Evolutionary conservation across 2,113 vertebrate genomes (phyloP).

Genomic region (Gasterosteus aculeatus): DNA sequence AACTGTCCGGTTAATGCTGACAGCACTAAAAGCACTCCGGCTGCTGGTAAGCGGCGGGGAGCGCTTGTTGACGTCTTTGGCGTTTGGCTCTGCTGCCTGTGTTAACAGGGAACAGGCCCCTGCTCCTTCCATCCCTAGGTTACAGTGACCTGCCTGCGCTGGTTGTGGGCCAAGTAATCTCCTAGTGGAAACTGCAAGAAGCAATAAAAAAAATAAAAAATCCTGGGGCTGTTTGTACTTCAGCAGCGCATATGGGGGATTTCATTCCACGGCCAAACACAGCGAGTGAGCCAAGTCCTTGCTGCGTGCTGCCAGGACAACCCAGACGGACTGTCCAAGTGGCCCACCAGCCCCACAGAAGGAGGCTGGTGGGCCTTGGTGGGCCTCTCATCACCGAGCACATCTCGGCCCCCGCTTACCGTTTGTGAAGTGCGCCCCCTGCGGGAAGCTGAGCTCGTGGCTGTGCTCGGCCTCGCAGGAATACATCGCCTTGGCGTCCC

Average conservation of each 20-base stretch:
- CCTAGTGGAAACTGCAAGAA: slow-evolving; percentile 63
- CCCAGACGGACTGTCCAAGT: neutral
- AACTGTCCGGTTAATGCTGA: neutral
- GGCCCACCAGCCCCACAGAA: neutral
- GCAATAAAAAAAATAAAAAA: slow-evolving; percentile 47
- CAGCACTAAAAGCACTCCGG: slow-evolving; percentile 40
- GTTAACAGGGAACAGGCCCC: slow-evolving; percentile 62
- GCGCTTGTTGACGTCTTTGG: slow-evolving; percentile 62
- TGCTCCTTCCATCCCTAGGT: slow-evolving; percentile 75
- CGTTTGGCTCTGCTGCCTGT: slow-evolving; percentile 48
- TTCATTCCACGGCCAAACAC: slow-evolving; percentile 17
- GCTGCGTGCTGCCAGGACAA: neutral
- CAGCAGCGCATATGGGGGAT: slow-evolving; percentile 15
- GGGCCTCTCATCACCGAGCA: neutral
- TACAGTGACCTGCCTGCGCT: slow-evolving; percentile 79
- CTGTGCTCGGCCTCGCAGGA: slow-evolving; percentile 97
- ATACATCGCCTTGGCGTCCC: slow-evolving; percentile 96
- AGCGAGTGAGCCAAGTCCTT: neutral
- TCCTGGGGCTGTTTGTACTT: slow-evolving; percentile 24
- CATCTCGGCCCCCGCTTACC: slow-evolving; percentile 78
- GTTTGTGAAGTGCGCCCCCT: slow-evolving; percentile 94
- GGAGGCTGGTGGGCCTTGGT: neutral
- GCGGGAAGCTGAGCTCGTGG: slow-evolving; percentile 96
- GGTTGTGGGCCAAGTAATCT: slow-evolving; percentile 67
- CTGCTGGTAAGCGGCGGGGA: slow-evolving; percentile 45